Evolutionary conservation across 2,113 vertebrate genomes (phyloP), one percentile per base, ranked within the genome.

Genomic region (Hippopotamus amphibius): DNA sequence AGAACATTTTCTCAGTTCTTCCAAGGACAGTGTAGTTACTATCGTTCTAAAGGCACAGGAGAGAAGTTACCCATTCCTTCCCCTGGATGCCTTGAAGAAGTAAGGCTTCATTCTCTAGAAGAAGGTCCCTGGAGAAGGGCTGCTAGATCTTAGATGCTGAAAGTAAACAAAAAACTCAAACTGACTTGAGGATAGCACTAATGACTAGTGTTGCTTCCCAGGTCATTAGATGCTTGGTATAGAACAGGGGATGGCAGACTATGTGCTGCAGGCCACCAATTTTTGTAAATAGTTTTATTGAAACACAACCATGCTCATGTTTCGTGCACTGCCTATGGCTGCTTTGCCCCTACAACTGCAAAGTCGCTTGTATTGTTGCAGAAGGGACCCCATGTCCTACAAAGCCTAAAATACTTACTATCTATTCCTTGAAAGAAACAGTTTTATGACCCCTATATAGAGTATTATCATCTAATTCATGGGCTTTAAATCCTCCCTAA

Each of bases 321-420:
- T 81, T 94, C 80, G 72, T 10, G 0, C 30, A n/a, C 33, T 72
- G 4, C 33, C 53, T 37, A 30, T 63, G 88, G 41, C 15, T 86
- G 8, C 1, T 88, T 93, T 88, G 17, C 48, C 61, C 55, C 15
- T 46, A 41, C 22, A 88, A 26, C 28, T 41, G 5, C 3, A 80
- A 65, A 72, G 21, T 77, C 84, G 22, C 46, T 81, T 55, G 28
- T 11, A 7, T 30, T 76, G 11, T 80, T 83, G 24, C 33, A 48
- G 57, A 65, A 30, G 65, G 80, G 17, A 74, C 5, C 12, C 59
- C 26, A 15, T 55, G 71, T 24, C 74, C 43, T 79, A 28, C 21
- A 92, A 84, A 93, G 4, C 22, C 63, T 92, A 37, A 96, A 89
- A 50, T 55, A 76, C 72, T 93, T 79, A 71, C 24, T 82, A 59